Evolutionary conservation across 2,888 invertebrate species (phyloP).

Genomic region (Meta bourneti): DNA sequence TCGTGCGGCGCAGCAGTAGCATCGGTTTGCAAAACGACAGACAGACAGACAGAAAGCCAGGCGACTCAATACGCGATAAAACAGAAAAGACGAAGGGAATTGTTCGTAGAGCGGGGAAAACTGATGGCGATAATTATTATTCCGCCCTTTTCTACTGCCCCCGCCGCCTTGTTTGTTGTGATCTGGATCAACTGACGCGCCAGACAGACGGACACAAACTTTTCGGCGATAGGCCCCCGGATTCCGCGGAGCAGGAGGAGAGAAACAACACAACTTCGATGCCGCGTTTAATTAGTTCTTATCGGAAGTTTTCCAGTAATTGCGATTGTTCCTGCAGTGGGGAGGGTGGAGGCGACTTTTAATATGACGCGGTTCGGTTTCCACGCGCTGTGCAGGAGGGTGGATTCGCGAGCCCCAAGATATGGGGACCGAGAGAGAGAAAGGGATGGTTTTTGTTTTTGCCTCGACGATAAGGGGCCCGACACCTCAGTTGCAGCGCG

Average conservation of each 20-base stretch:
- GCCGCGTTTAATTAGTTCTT: conserved; percentile 75
- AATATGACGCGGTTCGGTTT: conserved; percentile 35
- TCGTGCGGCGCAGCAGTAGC: conserved; percentile 14
- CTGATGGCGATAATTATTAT: conserved; percentile 76
- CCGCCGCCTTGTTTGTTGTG: conserved; percentile 62
- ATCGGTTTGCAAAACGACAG: conserved; percentile 58
- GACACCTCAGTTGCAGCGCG: conserved; percentile 8
- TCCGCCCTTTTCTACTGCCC: conserved; percentile 62
- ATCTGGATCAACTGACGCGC: conserved; percentile 48
- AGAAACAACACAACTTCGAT: conserved; percentile 30
- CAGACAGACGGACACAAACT: conserved; percentile 63
- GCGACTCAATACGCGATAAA: conserved; percentile 66
- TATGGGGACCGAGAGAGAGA: conserved; percentile 3
- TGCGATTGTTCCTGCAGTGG: conserved; percentile 66
- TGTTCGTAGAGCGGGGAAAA: conserved; percentile 40
- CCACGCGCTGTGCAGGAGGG: not conserved
- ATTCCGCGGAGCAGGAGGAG: conserved; percentile 19
- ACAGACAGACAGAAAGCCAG: conserved; percentile 21
- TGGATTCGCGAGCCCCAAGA: conserved; percentile 17
- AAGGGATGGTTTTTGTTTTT: conserved; percentile 39
- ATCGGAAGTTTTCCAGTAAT: conserved; percentile 72
- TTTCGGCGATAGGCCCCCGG: conserved; percentile 30
- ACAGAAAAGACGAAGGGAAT: conserved; percentile 43
- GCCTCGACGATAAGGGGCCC: conserved; percentile 10
- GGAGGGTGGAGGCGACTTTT: conserved; percentile 49